Conservation (phyloP, 2,888 invertebrate genomes). For the Lamellibrachia columna region DNA sequence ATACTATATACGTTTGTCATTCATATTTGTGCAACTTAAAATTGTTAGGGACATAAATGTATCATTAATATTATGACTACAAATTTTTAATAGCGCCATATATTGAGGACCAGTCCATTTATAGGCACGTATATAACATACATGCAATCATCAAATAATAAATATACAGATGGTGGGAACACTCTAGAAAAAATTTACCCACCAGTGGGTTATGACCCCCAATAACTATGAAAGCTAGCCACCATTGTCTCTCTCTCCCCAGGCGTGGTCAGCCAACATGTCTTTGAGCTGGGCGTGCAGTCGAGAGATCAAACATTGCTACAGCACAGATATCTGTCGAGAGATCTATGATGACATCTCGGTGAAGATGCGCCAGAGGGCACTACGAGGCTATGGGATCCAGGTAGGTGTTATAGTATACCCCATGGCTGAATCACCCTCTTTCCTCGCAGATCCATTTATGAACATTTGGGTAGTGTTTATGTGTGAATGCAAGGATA, state of each 20-base stretch:
- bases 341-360: constrained; percentile 77
- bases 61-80: no score
- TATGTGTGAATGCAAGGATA: no score
- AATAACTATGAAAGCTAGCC: neutral
- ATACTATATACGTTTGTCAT: neutral
- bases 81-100: no score
- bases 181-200: no score
- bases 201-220: no score
- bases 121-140: no score
- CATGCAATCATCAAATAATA: no score
- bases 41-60: no score
- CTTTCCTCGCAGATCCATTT: neutral
- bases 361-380: constrained; percentile 77
- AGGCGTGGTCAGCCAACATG: constrained; percentile 78
- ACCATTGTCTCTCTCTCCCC: constrained; percentile 27
- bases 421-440: neutral
- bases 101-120: no score
- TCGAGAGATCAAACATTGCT: constrained; percentile 73
- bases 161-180: no score
- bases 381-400: constrained; percentile 80
- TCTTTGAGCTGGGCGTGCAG: constrained; percentile 82
- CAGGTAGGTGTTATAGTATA: constrained; percentile 71
- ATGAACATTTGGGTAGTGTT: neutral
- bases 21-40: neutral
- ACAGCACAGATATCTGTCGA: constrained; percentile 65